phyloP scores from a whole-genome alignment of 2,797 vertebrate genomes.

The Arctocebus calabarensis region DNA sequence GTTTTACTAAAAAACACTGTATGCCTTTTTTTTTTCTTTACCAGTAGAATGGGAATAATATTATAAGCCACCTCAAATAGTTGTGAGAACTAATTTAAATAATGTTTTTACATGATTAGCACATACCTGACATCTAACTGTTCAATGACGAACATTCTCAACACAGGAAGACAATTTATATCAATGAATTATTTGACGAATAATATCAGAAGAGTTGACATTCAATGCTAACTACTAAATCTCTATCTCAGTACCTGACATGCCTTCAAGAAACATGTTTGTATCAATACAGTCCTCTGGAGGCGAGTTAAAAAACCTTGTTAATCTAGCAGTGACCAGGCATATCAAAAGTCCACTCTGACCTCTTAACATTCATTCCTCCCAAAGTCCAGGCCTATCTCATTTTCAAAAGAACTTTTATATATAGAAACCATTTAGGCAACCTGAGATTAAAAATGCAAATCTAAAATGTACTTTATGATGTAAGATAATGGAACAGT shows the following conservation, averaged over 20 bases:
- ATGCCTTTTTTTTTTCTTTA: constrained; percentile 22
- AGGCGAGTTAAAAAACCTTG: not conserved
- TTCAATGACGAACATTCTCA: not conserved
- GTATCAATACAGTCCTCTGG: not conserved
- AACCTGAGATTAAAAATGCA: constrained; percentile 58
- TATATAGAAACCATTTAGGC: not conserved
- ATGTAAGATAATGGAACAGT: not conserved
- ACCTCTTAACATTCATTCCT: not conserved
- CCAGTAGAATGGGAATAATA: not conserved
- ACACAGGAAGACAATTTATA: not conserved
- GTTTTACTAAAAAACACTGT: not conserved
- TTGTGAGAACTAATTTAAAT: not conserved
- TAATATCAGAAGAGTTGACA: not conserved
- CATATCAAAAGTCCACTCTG: not conserved
- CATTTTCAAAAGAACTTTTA: not conserved
- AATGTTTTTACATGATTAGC: constrained; percentile 2
- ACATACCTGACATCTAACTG: not conserved
- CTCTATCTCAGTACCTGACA: not conserved
- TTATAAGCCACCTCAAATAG: not conserved
- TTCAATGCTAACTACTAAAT: not conserved
- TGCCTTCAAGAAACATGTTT: not conserved
- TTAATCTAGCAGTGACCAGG: constrained; percentile 7
- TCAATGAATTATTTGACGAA: not conserved
- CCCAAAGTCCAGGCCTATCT: not conserved
- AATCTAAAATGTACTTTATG: constrained; percentile 22